Base-by-base conservation (phyloP, 2,113 vertebrate species). In the Istiophorus platypterus region DNA sequence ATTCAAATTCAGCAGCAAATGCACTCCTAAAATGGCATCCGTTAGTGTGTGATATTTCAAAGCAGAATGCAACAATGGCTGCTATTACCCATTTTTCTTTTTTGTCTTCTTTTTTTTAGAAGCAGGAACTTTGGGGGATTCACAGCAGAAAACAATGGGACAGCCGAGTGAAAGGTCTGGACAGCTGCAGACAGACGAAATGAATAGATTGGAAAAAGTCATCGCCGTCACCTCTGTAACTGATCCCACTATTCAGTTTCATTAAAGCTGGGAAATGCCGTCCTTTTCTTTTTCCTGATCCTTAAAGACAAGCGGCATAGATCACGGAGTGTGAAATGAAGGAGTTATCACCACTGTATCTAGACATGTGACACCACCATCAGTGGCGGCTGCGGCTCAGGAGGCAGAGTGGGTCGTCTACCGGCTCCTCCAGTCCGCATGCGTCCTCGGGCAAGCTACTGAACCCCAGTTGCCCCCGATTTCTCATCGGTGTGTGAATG, bases 11-110 rank as follows among this genome's bases (percentile, higher is more conserved):
- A 89, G 83, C 77, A 76, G 70, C 76, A 76, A 77, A 82, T 64
- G 85, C 91, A 82, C 80, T 92, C 92, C 85, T 80, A 68, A 93
- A 94, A 92, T 92, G 89, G 85, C 85, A 87, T 87, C 91, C 78
- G 89, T 91, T 94, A 91, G 92, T 91, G 85, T 87, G 84, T 92
- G 90, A 92, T 89, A 92, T 93, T 93, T 95, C 82, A 89, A 91
- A 93, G 85, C 54, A 74, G 51, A 61, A 45, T 88, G 85, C 65
- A 89, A 94, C 92, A 94, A 94, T 94, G 74, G 88, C 57, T 66
- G 66, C 73, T 87, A 88, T 92, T 92, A 83, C 86, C 70, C 64
- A 37, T 8, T 70, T 65, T 81, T 63, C 86, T 74, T 57, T 54
- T 7, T 34, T 17, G 56, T 41, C n/a, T 88, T 61, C 20, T 69